Conservation (phyloP, 2,113 vertebrate species). For the Saimiri boliviensis region DNA sequence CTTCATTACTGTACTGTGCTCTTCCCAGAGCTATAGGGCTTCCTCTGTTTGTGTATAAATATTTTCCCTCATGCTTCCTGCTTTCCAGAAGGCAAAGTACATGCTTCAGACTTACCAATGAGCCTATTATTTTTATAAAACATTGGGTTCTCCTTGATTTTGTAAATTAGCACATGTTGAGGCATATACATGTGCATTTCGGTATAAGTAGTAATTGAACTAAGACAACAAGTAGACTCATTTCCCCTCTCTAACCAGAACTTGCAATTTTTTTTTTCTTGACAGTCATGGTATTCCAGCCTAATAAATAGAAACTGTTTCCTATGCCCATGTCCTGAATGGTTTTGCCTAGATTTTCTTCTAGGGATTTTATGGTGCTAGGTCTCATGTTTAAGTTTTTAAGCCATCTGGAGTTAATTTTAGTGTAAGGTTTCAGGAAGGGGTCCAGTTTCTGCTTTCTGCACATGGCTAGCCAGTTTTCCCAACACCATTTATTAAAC, state of each 20-base stretch:
- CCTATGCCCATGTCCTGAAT: too few relatives aligned
- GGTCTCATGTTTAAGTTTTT: too few relatives aligned
- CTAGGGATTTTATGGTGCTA: too few relatives aligned
- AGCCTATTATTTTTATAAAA: not conserved
- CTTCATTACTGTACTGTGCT: not conserved
- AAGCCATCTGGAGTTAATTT: too few relatives aligned
- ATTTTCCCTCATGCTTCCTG: not conserved
- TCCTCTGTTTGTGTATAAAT: not conserved
- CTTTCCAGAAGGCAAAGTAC: not conserved
- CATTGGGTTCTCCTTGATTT: accelerated
- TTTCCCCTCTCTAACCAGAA: not conserved
- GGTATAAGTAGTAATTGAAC: accelerated
- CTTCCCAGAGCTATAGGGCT: not conserved
- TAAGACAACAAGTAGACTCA: not conserved
- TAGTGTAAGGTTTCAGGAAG: too few relatives aligned
- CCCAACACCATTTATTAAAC: too few relatives aligned
- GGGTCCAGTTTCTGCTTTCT: too few relatives aligned
- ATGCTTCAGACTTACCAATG: not conserved
- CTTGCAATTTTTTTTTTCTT: not conserved
- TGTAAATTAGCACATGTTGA: accelerated
- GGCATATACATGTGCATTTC: not conserved
- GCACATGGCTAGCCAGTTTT: too few relatives aligned
- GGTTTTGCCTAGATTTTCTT: too few relatives aligned
- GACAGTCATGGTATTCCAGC: not conserved
- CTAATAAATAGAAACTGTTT: not conserved